Base-by-base conservation (phyloP, 1,140 invertebrate species). In the Elymnias hypermnestra region DNA sequence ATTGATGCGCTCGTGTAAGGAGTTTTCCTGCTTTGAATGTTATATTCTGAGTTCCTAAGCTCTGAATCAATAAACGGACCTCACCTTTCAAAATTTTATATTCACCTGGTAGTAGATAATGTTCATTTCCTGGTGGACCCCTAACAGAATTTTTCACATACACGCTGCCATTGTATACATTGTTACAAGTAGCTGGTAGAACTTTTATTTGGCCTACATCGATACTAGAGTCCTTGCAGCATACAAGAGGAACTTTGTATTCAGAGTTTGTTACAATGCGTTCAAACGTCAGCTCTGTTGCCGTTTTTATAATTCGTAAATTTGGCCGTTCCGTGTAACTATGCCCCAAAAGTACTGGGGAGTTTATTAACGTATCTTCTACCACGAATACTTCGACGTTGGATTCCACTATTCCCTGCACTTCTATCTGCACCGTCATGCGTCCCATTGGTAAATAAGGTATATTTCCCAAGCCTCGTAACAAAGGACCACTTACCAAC, bases 281-380 rank as follows among this genome's bases (percentile, higher is more conserved):
- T 37, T 33, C n/a, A 19, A 23, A 51, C 31, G 14, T 42, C 56
- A 17, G 49, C 28, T 2, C 7, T 18, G 8, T 28, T 21, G 10
- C 40, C 21, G 53, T 47, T 46, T 57, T 57, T 19, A 23, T 44
- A 5, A 57, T 51, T 31, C 25, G 6, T 6, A 57, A 8, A 9
- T 14, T 22, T 9, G 48, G 43, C 15, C 26, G 29, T 22, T 57
- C 53, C 2, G 48, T 51, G 31, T 51, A 57, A 1, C 25, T 31
- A 43, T 57, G 53, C 1, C 53, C 47, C 21, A 56, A 6, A 5
- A 51, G 17, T 1, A 51, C 19, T 6, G 37, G 19, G 22, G 37
- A 40, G 2, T 29, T 41, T 4, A 47, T 40, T 5, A 53, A 10
- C 22, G 28, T 9, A 21, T 53, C 37, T 0, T 18, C 36, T 3